These are phyloP conservation scores for Panagrolaimus sp. DNA, from an alignment of 1,140 invertebrate genomes.

Conservation along the genomic window DNA sequence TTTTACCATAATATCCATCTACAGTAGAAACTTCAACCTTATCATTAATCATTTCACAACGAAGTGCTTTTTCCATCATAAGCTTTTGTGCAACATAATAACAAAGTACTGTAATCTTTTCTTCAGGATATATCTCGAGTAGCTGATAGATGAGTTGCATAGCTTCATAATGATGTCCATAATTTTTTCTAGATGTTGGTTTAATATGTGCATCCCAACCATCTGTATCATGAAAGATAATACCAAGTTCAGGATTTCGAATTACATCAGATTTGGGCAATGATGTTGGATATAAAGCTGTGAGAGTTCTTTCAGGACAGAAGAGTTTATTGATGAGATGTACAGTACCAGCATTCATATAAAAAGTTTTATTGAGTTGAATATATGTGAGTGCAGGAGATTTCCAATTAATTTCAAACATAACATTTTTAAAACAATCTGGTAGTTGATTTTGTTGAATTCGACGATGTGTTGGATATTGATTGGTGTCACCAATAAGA, in stretches of 20 bases:
- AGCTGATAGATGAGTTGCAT: neutral
- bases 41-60: neutral
- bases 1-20: neutral
- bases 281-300: no score
- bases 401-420: neutral
- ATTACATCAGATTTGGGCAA: neutral
- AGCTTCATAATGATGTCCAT: neutral
- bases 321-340: neutral
- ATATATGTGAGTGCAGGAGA: neutral
- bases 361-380: neutral
- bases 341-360: neutral
- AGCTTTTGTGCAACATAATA: neutral
- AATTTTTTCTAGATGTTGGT: neutral
- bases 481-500: neutral
- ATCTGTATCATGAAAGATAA: neutral
- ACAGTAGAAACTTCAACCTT: neutral
- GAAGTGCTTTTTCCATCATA: neutral
- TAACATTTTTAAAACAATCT: neutral
- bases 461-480: neutral
- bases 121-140: neutral
- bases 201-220: neutral
- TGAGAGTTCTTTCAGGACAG: neutral
- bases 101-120: neutral
- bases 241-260: neutral
- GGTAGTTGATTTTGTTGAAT: neutral